Base-by-base conservation (phyloP, 2,797 vertebrate genomes). In the Denticeps clupeoides region DNA sequence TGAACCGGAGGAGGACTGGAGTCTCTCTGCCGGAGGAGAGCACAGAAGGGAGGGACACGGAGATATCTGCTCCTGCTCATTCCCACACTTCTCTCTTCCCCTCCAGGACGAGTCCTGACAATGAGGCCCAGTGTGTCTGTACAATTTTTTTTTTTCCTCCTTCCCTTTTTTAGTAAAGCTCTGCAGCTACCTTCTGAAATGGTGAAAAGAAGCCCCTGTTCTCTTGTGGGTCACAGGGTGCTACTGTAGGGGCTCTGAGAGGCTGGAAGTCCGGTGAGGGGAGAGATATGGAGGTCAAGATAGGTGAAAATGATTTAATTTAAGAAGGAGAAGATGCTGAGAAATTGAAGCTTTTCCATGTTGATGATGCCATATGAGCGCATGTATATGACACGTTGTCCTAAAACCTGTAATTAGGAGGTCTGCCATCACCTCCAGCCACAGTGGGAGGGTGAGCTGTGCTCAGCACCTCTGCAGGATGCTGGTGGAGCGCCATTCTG, bases 31-130 rank as follows among this genome's bases (percentile, higher is more conserved):
- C 40, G 53, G 45, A 28, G 27, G 26, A 56, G 32, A 18, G 43
- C n/a, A 35, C 23, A 59, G 56, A 58, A 53, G 38, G 40, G 55
- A 24, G 13, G 40, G 48, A 47, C 24, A 28, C 12, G 47, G 45
- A 35, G 44, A 46, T 22, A 46, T 25, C 35, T 5, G 13, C 3
- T n/a, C 47, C 37, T 26, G 16, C 24, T 23, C 47, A 56, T 68
- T 71, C 67, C 67, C 69, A 70, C 71, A 68, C 58, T 70, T 67
- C 69, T 68, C 65, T 41, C 55, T 69, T 64, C 55, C 48, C 49
- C 31, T 37, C 48, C 24, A 25, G 43, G 37, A 60, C 47, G 31
- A 10, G 13, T 40, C 27, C 29, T 60, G 61, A 73, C 71, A 71
- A 71, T 71, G 63, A 62, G 47, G 53, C 37, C 56, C 58, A 68